Conservation (phyloP, 2,113 vertebrate genomes). For the Melanostigma gelatinosum region DNA sequence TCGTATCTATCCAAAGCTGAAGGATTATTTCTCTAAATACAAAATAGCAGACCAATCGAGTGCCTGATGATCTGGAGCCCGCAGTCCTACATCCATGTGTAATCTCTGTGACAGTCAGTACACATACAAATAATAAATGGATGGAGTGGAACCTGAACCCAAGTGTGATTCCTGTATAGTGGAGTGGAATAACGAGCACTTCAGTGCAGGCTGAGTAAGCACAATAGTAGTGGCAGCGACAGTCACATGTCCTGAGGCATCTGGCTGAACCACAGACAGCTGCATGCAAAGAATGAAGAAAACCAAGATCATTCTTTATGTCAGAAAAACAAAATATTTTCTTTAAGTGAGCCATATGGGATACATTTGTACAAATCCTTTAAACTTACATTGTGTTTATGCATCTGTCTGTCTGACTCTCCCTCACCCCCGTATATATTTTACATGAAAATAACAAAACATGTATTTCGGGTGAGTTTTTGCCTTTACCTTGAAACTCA, state of each 20-base stretch:
- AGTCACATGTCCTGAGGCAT: constrained; percentile 51
- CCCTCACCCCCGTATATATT: background rate
- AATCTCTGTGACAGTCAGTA: constrained; percentile 33
- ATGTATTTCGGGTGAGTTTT: background rate
- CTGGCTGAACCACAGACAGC: constrained; percentile 38
- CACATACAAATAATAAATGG: constrained; percentile 40
- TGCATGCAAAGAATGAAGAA: constrained; percentile 17
- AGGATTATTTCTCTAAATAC: background rate
- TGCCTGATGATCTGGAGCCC: constrained; percentile 10
- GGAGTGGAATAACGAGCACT: constrained; percentile 61
- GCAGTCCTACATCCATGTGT: constrained; percentile 10
- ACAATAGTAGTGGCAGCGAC: constrained; percentile 49
- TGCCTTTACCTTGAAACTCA: constrained; percentile 68
- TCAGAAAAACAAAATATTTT: constrained; percentile 19
- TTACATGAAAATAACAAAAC: constrained; percentile 23
- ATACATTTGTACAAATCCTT: background rate
- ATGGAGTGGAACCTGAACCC: constrained; percentile 31
- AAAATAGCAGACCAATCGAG: background rate
- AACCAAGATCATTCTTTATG: constrained; percentile 10
- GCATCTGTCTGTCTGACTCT: background rate
- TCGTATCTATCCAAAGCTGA: background rate
- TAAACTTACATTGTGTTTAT: background rate
- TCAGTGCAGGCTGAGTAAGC: constrained; percentile 65
- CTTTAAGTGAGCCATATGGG: background rate
- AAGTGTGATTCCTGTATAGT: constrained; percentile 54